Evolutionary conservation across 2,113 vertebrate species (phyloP).

Genomic region (Caranx ignobilis): DNA sequence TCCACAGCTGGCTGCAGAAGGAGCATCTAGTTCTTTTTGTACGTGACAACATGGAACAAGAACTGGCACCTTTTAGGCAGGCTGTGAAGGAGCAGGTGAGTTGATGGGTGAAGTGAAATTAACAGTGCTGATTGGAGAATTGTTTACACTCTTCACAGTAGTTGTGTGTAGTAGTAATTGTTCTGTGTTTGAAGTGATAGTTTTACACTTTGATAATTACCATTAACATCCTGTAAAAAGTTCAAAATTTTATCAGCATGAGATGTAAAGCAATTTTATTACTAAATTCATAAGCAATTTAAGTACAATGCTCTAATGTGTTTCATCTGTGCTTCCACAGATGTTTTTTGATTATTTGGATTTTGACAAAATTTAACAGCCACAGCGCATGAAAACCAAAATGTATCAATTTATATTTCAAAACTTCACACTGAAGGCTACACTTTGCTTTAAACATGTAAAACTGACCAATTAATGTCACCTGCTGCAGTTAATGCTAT

Average conservation of each 20-base stretch:
- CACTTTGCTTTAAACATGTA: too few relatives aligned
- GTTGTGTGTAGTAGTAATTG: background rate
- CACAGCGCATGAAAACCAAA: background rate
- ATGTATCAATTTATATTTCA: too few relatives aligned
- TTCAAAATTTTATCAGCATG: background rate
- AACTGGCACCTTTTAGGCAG: slow-evolving; percentile 52
- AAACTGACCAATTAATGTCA: too few relatives aligned
- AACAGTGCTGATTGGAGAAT: background rate
- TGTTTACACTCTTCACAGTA: background rate
- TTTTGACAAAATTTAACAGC: background rate
- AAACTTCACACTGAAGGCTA: background rate
- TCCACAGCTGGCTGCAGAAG: background rate
- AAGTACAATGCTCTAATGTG: background rate
- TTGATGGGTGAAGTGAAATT: too few relatives aligned
- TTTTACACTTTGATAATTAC: background rate
- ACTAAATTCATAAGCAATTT: background rate
- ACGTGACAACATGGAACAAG: slow-evolving; percentile 52
- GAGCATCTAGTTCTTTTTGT: background rate
- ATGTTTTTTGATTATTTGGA: background rate
- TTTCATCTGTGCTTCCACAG: background rate
- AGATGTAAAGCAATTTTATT: background rate
- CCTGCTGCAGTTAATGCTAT: background rate
- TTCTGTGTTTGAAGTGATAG: background rate
- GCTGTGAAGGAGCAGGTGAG: slow-evolving; percentile 61
- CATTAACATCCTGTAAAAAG: background rate